Evolutionary conservation across 2,113 vertebrate genomes (phyloP).

Genomic region (Regulus satrapa): DNA sequence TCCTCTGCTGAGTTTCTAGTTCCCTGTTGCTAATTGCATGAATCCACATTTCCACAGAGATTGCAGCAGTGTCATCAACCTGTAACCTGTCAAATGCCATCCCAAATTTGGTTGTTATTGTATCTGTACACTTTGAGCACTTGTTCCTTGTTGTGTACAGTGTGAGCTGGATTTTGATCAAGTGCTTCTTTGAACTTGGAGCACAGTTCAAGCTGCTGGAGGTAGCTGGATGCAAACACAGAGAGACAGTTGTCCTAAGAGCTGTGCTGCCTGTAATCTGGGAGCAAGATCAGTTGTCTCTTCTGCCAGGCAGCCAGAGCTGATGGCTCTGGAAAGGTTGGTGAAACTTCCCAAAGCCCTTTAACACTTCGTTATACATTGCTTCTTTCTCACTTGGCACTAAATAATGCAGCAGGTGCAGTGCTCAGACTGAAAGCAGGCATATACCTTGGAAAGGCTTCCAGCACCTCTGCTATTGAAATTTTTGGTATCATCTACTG

Average conservation of each 20-base stretch:
- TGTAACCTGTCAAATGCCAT: conserved; percentile 18
- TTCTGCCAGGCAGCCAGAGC: neutral
- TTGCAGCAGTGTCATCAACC: conserved; percentile 20
- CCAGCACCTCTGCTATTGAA: neutral
- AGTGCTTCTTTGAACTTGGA: conserved; percentile 5
- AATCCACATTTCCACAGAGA: neutral
- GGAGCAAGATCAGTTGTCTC: conserved; percentile 14
- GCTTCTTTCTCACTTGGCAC: neutral
- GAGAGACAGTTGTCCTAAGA: conserved; percentile 35
- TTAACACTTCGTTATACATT: neutral
- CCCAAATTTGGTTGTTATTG: neutral
- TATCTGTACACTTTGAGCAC: neutral
- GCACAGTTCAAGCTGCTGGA: neutral
- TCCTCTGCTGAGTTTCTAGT: neutral
- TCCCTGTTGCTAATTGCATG: conserved; percentile 35
- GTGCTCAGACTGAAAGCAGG: neutral
- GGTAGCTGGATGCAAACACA: conserved; percentile 24
- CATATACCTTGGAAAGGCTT: accelerated
- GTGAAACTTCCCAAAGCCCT: conserved; percentile 1
- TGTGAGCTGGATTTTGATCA: conserved; percentile 39
- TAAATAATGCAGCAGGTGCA: neutral
- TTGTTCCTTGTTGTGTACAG: neutral
- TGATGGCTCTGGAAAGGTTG: neutral
- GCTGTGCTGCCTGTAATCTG: neutral
- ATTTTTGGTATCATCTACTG: neutral